These are phyloP conservation scores for Euura lappo DNA, from an alignment of 1,140 invertebrate genomes.

Conservation along the genomic window DNA sequence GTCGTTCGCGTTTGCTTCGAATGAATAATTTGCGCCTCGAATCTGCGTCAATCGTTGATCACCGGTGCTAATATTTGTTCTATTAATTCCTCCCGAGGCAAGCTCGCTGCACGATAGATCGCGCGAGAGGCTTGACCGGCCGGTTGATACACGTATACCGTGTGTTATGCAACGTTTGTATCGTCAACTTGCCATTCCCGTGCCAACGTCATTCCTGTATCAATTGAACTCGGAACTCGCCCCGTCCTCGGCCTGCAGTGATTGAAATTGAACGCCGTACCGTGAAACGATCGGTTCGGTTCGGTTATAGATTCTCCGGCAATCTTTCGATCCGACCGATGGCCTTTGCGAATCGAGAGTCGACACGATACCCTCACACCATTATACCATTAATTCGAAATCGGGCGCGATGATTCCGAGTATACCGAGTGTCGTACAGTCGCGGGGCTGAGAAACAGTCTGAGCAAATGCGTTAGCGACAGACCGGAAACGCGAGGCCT, in stretches of 20 bases:
- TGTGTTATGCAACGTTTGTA: not conserved
- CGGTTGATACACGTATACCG: not conserved
- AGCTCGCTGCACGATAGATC: not conserved
- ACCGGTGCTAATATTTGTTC: not conserved
- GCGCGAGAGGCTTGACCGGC: not conserved
- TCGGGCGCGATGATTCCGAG: no score
- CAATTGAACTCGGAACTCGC: not conserved
- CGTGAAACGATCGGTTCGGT: no score
- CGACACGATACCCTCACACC: no score
- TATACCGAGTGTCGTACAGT: no score
- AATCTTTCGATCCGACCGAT: no score
- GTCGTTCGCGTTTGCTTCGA: not conserved
- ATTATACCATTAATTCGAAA: no score
- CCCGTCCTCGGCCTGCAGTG: no score
- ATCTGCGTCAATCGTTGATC: conserved; percentile 2
- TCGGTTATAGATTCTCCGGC: no score
- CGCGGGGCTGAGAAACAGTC: not conserved
- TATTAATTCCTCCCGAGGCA: conserved; percentile 1
- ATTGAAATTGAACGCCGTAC: no score
- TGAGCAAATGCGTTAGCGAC: conserved; percentile 12
- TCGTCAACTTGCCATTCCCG: not conserved
- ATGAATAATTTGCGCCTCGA: conserved; percentile 1
- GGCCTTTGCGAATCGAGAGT: no score
- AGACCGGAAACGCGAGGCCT: conserved; percentile 48
- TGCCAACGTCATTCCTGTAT: not conserved